Evolutionary conservation across 2,888 invertebrate species (phyloP).

Genomic region (Melanophora roralis): DNA sequence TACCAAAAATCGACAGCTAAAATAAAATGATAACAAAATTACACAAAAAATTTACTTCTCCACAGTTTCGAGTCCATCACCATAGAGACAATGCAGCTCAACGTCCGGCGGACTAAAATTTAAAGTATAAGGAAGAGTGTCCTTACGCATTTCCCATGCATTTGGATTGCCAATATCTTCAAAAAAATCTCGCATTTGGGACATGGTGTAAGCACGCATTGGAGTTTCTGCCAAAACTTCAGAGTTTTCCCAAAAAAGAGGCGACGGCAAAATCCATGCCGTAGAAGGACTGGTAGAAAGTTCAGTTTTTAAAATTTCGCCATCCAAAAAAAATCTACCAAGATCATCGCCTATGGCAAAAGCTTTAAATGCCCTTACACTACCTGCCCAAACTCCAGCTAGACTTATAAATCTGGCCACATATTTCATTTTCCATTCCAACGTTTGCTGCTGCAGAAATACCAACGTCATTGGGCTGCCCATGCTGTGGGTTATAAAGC

Average conservation of each 20-base stretch:
- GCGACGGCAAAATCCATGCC: constrained; percentile 96
- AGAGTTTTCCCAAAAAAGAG: constrained; percentile 88
- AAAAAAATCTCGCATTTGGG: constrained; percentile 83
- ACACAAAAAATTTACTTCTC: constrained; percentile 83
- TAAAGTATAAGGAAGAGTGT: constrained; percentile 83
- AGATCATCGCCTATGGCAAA: constrained; percentile 94
- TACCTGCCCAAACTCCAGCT: constrained; percentile 97
- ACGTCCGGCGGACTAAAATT: constrained; percentile 90
- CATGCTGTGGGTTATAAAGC: constrained; percentile 96
- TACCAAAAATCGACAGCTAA: no score
- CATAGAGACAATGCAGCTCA: constrained; percentile 91
- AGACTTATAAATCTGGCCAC: constrained; percentile 89
- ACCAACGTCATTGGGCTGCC: constrained; percentile 94
- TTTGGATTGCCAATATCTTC: constrained; percentile 87
- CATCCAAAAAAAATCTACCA: constrained; percentile 89
- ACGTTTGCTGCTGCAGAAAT: constrained; percentile 88
- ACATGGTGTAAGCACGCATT: constrained; percentile 87
- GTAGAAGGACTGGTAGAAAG: constrained; percentile 97
- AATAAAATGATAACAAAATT: no score
- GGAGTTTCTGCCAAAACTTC: constrained; percentile 89
- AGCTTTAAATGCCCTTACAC: constrained; percentile 95
- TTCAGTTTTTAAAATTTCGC: constrained; percentile 87
- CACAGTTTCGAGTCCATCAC: constrained; percentile 85
- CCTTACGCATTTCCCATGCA: constrained; percentile 94
- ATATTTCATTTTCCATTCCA: constrained; percentile 94